Base-by-base conservation (phyloP, 2,888 invertebrate species). In the Notocelia uddmanniana region DNA sequence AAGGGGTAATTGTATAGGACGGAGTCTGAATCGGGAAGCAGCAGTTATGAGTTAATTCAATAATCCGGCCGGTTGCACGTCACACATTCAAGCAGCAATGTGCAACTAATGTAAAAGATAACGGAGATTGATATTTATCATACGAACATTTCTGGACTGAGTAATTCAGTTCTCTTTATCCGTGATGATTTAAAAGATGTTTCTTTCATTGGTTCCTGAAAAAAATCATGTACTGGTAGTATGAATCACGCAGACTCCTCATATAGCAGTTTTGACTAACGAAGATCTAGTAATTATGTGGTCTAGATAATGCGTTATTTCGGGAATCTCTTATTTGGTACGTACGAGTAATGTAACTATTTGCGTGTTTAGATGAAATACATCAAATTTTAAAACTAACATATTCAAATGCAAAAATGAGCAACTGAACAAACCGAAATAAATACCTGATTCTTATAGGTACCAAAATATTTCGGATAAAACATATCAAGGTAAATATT, bases 41-140 rank as follows among this genome's bases (percentile, higher is more conserved):
- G 75, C 78, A 79, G 81, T 86, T 86, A 83, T 77, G 79, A 76
- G 78, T 78, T 82, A 84, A 86, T 84, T 83, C 79, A 83, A 86
- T 84, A 79, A 83, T 74, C 72, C 70, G 74, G 74, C 71, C 75
- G 74, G 73, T 54, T 74, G 73, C 67, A 66, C 64, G 66, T 59
- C 70, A 59, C 18, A 50, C 66, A 58, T 41, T 59, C 58, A 52
- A 70, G 70, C 50, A 45, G 52, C 70, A 66, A 54, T 60, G 60
- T 50, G 66, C 67, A 54, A 54, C 67, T 70, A 70, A 66, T 70
- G 64, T 52, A 64, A 37, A 52, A 70, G 59, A 70, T 70, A 59
- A 70, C 52, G 52, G 19, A 50, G 21, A 66, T 54, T 62, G 31
- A 62, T 55, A 41, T 21, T 45, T 45, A 45, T 48, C 54, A 52